Evolutionary conservation across 2,113 vertebrate species (phyloP).

Genomic region (Chascanopsetta lugubris): DNA sequence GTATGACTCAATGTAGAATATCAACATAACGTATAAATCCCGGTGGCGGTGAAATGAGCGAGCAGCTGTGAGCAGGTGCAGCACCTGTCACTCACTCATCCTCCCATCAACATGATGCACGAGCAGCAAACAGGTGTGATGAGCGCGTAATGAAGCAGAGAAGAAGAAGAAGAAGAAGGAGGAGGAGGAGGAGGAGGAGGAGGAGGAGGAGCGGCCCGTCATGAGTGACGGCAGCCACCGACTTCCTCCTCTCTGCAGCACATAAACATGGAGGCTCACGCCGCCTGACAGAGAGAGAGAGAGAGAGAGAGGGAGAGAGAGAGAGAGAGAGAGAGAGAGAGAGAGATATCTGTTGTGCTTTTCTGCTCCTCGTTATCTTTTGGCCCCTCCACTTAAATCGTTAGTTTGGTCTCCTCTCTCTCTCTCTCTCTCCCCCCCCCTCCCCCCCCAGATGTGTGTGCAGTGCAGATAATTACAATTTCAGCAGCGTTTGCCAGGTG

Average conservation of each 20-base stretch:
- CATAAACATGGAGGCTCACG: slow-evolving; percentile 45
- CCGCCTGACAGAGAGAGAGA: too few species aligned
- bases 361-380: slow-evolving; percentile 63
- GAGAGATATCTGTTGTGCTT: slow-evolving; percentile 68
- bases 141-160: slow-evolving; percentile 10
- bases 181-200: too few species aligned
- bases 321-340: too few species aligned
- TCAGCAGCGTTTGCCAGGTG: slow-evolving; percentile 80
- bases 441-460: slow-evolving; percentile 65
- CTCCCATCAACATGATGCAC: neutral
- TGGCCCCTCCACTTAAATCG: slow-evolving; percentile 73
- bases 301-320: too few species aligned
- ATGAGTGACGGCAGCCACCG: too few species aligned
- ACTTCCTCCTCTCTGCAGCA: slow-evolving; percentile 26
- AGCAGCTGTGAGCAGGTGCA: neutral
- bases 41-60: too few species aligned
- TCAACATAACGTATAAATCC: neutral
- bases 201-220: too few species aligned
- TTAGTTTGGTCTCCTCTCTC: slow-evolving; percentile 73
- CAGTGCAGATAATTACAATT: slow-evolving; percentile 81
- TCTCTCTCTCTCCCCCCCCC: too few species aligned
- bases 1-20: neutral
- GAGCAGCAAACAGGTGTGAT: slow-evolving; percentile 23
- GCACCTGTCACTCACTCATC: neutral
- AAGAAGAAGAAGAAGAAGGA: too few species aligned